Conservation (phyloP, 1,140 invertebrate genomes). For the Archivesica marissinica region DNA sequence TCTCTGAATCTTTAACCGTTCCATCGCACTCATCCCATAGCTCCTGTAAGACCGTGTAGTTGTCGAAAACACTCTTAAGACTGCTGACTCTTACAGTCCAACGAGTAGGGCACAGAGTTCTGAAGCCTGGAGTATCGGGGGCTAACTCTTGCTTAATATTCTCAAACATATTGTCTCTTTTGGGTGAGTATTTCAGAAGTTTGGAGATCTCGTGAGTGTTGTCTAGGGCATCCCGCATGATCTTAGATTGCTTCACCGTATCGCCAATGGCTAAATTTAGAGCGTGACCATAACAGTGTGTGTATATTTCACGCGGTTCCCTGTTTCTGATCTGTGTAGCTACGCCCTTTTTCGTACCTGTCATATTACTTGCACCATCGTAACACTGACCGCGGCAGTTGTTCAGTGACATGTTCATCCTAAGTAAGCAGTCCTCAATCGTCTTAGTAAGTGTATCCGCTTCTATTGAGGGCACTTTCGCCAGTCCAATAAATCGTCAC, state of each 20-base stretch:
- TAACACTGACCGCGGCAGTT: constrained; percentile 13
- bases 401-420: background rate
- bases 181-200: constrained; percentile 27
- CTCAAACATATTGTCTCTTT: background rate
- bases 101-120: constrained; percentile 10
- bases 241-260: constrained; percentile 2
- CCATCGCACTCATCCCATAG: constrained; percentile 31
- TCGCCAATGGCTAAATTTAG: constrained; percentile 1
- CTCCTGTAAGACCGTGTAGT: constrained; percentile 15
- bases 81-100: constrained; percentile 23
- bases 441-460: background rate
- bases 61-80: constrained; percentile 17
- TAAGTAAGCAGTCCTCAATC: background rate
- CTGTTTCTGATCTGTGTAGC: background rate
- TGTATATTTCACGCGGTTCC: too few relatives aligned
- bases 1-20: constrained; percentile 20
- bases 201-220: constrained; percentile 14
- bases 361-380: constrained; percentile 7
- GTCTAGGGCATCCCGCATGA: constrained; percentile 9
- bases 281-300: too few relatives aligned
- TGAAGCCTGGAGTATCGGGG: background rate
- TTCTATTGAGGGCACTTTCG: background rate
- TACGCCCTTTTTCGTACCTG: background rate
- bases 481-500: constrained; percentile 1
- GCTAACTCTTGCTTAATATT: constrained; percentile 30